Conservation (phyloP, 2,113 vertebrate species). For the Orycteropus afer region DNA sequence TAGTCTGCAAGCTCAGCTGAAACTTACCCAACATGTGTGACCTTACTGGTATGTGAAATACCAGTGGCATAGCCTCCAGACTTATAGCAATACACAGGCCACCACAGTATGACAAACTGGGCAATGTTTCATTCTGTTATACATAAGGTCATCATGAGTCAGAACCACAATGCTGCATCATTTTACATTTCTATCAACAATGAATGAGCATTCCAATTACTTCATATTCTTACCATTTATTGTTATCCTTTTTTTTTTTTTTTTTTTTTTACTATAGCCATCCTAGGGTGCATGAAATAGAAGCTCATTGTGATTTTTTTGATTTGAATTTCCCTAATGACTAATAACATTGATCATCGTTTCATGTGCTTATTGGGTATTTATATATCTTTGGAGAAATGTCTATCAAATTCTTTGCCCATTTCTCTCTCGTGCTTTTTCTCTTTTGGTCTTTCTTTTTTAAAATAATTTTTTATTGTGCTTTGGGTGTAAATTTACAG, state of each 20-base stretch:
- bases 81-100: no score
- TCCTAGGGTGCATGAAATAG: no score
- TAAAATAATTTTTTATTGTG: no score
- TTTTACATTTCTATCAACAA: not conserved
- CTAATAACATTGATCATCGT: not conserved
- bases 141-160: no score
- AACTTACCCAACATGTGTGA: no score
- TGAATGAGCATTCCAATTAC: not conserved
- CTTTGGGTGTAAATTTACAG: no score
- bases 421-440: not conserved
- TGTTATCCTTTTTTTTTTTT: not conserved
- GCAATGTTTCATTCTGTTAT: no score
- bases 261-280: not conserved
- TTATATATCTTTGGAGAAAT: not conserved
- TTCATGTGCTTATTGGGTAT: not conserved
- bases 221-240: not conserved
- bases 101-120: no score
- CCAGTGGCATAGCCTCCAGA: no score
- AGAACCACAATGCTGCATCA: not conserved
- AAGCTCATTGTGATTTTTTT: no score
- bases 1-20: no score
- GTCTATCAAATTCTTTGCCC: not conserved
- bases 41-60: no score
- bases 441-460: not conserved
- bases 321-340: not conserved